These are phyloP conservation scores for Eupithecia exiguata DNA, from an alignment of 2,888 invertebrate species.

Conservation along the genomic window DNA sequence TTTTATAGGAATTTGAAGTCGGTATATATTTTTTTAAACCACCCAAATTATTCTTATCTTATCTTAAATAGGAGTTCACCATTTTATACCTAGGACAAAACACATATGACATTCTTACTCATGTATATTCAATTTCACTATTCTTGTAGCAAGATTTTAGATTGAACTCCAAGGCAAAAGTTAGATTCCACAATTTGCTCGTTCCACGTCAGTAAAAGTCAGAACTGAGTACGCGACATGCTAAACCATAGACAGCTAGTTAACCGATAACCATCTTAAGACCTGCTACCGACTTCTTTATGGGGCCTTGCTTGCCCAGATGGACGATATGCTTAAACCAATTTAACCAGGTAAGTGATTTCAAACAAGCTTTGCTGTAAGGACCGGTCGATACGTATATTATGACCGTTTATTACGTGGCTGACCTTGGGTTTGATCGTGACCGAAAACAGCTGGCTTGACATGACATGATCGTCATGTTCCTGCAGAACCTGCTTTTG, in stretches of 20 bases:
- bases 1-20: no score
- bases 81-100: neutral
- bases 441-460: conserved; percentile 59
- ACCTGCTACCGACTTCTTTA: conserved; percentile 71
- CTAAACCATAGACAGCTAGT: conserved; percentile 68
- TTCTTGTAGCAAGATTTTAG: neutral
- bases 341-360: conserved; percentile 61
- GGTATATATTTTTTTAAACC: no score
- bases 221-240: conserved; percentile 49
- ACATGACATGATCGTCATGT: conserved; percentile 35
- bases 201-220: conserved; percentile 44
- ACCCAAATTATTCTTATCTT: no score
- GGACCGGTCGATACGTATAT: conserved; percentile 29
- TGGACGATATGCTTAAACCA: conserved; percentile 68
- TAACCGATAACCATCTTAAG: conserved; percentile 71
- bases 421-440: conserved; percentile 63
- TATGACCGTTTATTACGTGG: conserved; percentile 59
- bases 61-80: neutral
- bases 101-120: neutral
- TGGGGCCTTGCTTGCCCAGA: conserved; percentile 64
- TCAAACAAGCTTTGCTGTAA: conserved; percentile 40
- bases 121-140: neutral
- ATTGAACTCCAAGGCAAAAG: conserved; percentile 8
- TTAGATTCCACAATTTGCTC: conserved; percentile 42
- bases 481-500: conserved; percentile 20